Percentiles rank a stretch among this genome's conserved stretches.
Conservation (phyloP, 2,113 vertebrate species). For the Nanorana parkeri region DNA sequence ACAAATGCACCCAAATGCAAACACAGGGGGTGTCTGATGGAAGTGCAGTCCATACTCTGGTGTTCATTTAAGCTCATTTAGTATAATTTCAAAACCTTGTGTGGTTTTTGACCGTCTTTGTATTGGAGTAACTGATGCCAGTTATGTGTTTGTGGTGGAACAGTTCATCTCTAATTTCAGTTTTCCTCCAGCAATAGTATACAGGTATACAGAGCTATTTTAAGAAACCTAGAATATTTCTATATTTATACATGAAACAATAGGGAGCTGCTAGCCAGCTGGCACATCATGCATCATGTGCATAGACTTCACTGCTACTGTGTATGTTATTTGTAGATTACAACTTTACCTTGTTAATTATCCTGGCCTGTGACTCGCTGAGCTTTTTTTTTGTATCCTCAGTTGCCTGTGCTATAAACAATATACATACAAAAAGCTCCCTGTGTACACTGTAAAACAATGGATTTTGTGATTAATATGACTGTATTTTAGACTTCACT, state of each 20-base stretch:
- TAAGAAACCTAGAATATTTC: slow-evolving; percentile 7
- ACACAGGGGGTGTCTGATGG: no score
- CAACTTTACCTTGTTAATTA: slow-evolving; percentile 19
- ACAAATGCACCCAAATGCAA: no score
- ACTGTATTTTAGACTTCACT: background rate
- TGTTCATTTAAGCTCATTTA: background rate
- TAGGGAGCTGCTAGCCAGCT: slow-evolving; percentile 28
- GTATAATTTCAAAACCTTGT: background rate
- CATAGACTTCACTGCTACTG: background rate
- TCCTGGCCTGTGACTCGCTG: slow-evolving; percentile 6
- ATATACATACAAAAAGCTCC: background rate
- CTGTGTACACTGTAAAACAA: background rate
- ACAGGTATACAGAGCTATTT: slow-evolving; percentile 17
- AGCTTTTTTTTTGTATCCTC: background rate
- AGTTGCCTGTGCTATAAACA: background rate
- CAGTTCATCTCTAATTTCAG: slow-evolving; percentile 16
- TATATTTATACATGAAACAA: slow-evolving; percentile 40
- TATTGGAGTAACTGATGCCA: slow-evolving; percentile 25
- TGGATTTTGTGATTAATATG: background rate
- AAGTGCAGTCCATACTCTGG: no score
- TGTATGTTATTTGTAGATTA: slow-evolving; percentile 3
- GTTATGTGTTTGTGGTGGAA: slow-evolving; percentile 29
- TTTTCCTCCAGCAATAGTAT: slow-evolving; percentile 4
- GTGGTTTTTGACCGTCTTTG: background rate
- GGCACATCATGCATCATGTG: slow-evolving; percentile 23